Evolutionary conservation across 2,888 invertebrate species (phyloP).

Genomic region (Protophormia terraenovae): DNA sequence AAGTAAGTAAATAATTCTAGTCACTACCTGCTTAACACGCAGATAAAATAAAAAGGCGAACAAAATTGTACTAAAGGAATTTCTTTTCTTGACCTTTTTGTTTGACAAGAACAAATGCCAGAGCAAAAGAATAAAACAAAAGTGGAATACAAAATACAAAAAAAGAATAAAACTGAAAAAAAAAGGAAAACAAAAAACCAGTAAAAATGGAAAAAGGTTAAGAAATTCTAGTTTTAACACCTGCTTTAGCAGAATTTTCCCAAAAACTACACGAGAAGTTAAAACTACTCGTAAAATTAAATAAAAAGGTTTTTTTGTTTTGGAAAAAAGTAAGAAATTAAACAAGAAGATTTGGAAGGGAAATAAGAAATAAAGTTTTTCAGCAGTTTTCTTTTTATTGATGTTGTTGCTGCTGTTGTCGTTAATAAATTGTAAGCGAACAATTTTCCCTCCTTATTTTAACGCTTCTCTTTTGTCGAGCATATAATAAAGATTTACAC

Average conservation of each 20-base stretch:
- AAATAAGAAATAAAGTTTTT: conserved; percentile 13
- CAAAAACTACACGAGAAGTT: conserved; percentile 13
- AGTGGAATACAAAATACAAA: conserved; percentile 69
- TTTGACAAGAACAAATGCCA: conserved; percentile 69
- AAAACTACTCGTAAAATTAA: conserved; percentile 21
- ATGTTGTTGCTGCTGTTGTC: neutral
- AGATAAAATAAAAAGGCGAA: conserved; percentile 13
- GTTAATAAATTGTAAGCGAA: neutral
- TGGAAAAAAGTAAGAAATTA: neutral
- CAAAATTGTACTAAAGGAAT: conserved; percentile 46
- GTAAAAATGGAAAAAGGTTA: conserved; percentile 31
- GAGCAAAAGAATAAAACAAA: conserved; percentile 29
- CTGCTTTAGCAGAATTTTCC: conserved; percentile 70
- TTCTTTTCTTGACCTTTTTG: conserved; percentile 53
- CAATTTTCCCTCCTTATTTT: conserved; percentile 61
- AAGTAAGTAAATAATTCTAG: conserved; percentile 71
- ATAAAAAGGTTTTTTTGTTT: conserved; percentile 24
- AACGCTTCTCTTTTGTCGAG: conserved; percentile 47
- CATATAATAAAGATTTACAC: conserved; percentile 48
- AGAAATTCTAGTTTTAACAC: conserved; percentile 71
- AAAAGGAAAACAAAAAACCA: conserved; percentile 2
- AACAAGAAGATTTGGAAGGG: neutral
- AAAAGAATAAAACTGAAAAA: no score
- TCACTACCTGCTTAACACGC: conserved; percentile 46
- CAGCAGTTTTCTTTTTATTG: conserved; percentile 15